phyloP scores from a whole-genome alignment of 2,113 vertebrate species.

The Syngnathus floridae region DNA sequence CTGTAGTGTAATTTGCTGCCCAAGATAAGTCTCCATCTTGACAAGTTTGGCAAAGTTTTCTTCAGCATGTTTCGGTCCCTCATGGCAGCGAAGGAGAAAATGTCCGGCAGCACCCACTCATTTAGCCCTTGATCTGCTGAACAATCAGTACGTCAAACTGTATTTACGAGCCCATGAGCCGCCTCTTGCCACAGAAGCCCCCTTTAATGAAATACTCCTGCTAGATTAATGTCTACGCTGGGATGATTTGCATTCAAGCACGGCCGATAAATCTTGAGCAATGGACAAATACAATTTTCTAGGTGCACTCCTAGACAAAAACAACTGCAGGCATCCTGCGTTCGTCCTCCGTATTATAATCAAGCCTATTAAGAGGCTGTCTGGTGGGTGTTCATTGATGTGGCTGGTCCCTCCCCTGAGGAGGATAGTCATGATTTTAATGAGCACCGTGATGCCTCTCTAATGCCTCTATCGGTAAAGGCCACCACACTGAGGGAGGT shows the following conservation, averaged over 20 bases:
- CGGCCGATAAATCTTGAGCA: constrained; percentile 52
- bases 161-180: constrained; percentile 60
- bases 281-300: constrained; percentile 48
- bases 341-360: constrained; percentile 12
- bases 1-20: constrained; percentile 29
- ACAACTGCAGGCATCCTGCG: constrained; percentile 27
- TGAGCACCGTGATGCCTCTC: constrained; percentile 33
- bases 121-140: constrained; percentile 60
- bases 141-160: constrained; percentile 62
- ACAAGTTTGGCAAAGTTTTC: constrained; percentile 12
- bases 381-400: constrained; percentile 41
- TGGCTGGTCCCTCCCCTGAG: constrained; percentile 15
- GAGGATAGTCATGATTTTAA: constrained; percentile 46
- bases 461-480: constrained; percentile 34
- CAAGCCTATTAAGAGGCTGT: constrained; percentile 23
- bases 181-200: constrained; percentile 42
- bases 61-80: constrained; percentile 48
- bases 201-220: constrained; percentile 60
- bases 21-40: constrained; percentile 23
- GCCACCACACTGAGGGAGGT: constrained; percentile 13
- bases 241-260: constrained; percentile 63
- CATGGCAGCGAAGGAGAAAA: constrained; percentile 37
- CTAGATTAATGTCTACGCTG: constrained; percentile 58
- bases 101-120: constrained; percentile 43
- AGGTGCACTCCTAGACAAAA: constrained; percentile 44